Evolutionary conservation across 2,113 vertebrate species (phyloP).

Genomic region (Delphinus delphis): DNA sequence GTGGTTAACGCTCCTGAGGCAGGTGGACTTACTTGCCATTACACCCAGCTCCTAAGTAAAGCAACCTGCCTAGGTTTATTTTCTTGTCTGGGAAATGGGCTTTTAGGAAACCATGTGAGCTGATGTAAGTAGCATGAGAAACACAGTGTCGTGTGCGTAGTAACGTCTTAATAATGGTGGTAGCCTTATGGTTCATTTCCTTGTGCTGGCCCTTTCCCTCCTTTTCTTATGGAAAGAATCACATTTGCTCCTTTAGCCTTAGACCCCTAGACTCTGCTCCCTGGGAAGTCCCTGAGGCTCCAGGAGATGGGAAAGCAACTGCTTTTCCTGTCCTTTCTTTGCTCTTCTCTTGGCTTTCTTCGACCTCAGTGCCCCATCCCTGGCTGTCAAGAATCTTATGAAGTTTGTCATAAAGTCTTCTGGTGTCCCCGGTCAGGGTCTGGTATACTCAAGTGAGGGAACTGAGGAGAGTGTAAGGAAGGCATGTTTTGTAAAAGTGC

Average conservation of each 20-base stretch:
- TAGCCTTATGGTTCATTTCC: not conserved
- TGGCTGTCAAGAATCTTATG: not conserved
- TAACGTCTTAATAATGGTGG: not conserved
- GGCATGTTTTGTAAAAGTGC: not conserved
- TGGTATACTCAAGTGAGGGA: not conserved
- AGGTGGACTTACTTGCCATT: not conserved
- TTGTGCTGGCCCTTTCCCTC: not conserved
- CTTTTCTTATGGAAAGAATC: not conserved
- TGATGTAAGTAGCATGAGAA: not conserved
- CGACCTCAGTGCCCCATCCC: not conserved
- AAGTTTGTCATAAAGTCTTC: not conserved
- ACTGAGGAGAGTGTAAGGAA: not conserved
- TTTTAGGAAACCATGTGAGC: not conserved
- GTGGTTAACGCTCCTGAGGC: not conserved
- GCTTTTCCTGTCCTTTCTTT: not conserved
- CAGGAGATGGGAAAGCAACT: not conserved
- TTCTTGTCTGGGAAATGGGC: not conserved
- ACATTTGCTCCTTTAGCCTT: not conserved
- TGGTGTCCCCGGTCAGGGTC: not conserved
- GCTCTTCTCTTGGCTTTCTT: not conserved
- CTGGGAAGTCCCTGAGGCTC: not conserved
- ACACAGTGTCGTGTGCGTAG: not conserved
- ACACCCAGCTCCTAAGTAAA: not conserved
- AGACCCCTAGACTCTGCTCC: not conserved
- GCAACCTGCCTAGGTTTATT: not conserved